phyloP scores from a whole-genome alignment of 2,797 vertebrate genomes.

The Coccyzus lansbergi region DNA sequence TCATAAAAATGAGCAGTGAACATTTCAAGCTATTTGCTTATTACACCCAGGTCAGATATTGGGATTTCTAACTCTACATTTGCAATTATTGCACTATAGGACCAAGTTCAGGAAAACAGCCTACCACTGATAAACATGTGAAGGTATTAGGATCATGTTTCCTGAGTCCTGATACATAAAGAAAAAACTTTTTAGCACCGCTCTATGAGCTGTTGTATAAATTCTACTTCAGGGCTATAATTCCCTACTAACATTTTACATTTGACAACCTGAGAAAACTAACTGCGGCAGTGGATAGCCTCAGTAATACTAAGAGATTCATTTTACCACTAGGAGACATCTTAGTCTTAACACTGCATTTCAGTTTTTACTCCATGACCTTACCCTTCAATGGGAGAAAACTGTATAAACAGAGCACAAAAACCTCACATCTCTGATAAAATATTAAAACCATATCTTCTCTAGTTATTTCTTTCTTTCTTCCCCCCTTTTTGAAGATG shows the following conservation, averaged over 20 bases:
- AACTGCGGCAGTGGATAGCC: neutral
- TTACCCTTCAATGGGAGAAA: neutral
- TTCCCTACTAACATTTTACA: neutral
- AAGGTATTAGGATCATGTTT: neutral
- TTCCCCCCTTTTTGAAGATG: too few relatives aligned
- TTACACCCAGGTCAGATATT: neutral
- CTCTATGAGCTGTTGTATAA: neutral
- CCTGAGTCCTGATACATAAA: neutral
- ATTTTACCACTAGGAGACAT: neutral
- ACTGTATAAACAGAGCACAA: neutral
- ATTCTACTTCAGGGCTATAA: neutral
- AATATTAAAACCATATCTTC: neutral
- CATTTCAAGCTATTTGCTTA: neutral
- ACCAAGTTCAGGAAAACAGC: neutral
- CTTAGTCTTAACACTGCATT: neutral
- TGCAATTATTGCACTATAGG: neutral
- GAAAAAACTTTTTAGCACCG: neutral
- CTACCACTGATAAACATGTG: fast-evolving
- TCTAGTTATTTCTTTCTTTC: neutral
- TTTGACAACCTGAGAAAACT: neutral
- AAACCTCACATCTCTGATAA: neutral
- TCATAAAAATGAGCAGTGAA: neutral
- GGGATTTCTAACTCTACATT: neutral
- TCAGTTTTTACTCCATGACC: neutral
- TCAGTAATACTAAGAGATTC: neutral